These are phyloP conservation scores for Phataginus tricuspis DNA, from an alignment of 2,797 vertebrate genomes.

Conservation along the genomic window DNA sequence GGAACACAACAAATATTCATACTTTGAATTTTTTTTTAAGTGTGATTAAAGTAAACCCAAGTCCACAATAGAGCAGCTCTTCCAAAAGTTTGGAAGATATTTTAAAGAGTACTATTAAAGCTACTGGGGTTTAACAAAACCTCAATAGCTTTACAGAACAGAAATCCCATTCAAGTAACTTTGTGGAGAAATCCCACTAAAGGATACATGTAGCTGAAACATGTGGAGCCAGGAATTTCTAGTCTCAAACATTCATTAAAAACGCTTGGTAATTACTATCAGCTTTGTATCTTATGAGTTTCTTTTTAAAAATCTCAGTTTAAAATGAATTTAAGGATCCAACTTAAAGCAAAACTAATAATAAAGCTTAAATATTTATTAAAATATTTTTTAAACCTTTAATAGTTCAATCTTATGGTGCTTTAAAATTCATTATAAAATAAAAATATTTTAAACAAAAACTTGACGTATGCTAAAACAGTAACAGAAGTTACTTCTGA, in stretches of 20 bases:
- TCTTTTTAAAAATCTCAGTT: neutral
- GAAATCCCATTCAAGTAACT: constrained; percentile 17
- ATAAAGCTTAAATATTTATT: neutral
- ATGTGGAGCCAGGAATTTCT: neutral
- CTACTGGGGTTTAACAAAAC: constrained; percentile 28
- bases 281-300: neutral
- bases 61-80: constrained; percentile 53
- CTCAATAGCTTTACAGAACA: neutral
- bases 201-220: neutral
- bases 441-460: neutral
- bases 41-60: constrained; percentile 52
- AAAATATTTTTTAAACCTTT: neutral
- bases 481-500: constrained; percentile 13
- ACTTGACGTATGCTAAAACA: neutral
- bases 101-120: constrained; percentile 30
- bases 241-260: neutral
- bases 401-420: neutral
- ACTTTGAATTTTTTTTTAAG: constrained; percentile 37
- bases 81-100: constrained; percentile 40
- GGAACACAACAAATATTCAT: constrained; percentile 67
- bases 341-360: neutral
- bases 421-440: constrained; percentile 25
- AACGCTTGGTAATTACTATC: neutral
- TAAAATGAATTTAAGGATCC: neutral
- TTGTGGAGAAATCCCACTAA: neutral